phyloP scores from a whole-genome alignment of 53 echinoderm and acorn worm species.

The Glandiceps talaboti region DNA sequence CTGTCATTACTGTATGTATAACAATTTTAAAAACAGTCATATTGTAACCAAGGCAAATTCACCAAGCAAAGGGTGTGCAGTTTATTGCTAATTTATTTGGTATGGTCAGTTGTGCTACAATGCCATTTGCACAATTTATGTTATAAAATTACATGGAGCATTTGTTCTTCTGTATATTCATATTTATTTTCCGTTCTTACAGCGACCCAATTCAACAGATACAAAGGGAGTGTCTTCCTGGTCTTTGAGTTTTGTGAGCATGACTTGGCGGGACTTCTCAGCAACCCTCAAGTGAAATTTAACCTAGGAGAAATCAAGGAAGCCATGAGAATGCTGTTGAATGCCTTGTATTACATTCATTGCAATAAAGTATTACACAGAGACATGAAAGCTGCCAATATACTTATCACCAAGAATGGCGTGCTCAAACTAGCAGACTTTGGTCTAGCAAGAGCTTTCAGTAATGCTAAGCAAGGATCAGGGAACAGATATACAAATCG shows the following conservation, averaged over 20 bases:
- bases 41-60: too few species aligned
- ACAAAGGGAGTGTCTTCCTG: constrained; percentile 89
- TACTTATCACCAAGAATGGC: constrained; percentile 82
- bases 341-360: constrained; percentile 85
- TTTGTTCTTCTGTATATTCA: too few species aligned
- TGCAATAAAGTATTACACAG: constrained; percentile 79
- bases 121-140: too few species aligned
- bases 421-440: constrained; percentile 76
- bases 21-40: too few species aligned
- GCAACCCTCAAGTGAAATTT: constrained; percentile 82
- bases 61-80: too few species aligned
- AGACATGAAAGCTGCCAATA: constrained; percentile 98
- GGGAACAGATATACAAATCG: constrained; percentile 77
- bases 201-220: constrained; percentile 85
- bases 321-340: constrained; percentile 69
- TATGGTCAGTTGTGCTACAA: too few species aligned
- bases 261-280: constrained; percentile 91
- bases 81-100: too few species aligned
- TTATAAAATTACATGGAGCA: too few species aligned
- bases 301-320: constrained; percentile 88
- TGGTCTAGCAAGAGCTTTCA: constrained; percentile 89
- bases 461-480: constrained; percentile 62
- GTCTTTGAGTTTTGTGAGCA: constrained; percentile 99
- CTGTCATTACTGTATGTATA: too few species aligned
- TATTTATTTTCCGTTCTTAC: too few species aligned